A percentile compares a stretch with the other conserved stretches of the same genome.
These are phyloP conservation scores for Calyptommatus sinebrachiatus DNA, from an alignment of 2,113 vertebrate species.

Conservation along the genomic window DNA sequence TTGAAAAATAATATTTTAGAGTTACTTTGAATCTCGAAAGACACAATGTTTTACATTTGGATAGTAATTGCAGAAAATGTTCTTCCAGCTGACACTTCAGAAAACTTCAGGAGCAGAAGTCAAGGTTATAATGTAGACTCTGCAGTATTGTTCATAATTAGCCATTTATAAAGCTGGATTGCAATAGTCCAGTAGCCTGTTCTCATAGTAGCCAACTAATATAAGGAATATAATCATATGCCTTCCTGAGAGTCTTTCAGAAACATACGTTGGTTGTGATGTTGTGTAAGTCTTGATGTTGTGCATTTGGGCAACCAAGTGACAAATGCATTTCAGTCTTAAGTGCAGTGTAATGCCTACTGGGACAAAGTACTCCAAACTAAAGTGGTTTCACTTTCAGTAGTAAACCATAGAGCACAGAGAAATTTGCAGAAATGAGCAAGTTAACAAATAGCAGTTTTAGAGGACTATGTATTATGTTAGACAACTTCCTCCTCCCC, in stretches of 20 bases:
- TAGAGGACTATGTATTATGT: no score
- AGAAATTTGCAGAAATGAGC: not conserved
- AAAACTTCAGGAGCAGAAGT: conserved; percentile 1
- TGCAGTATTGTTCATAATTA: not conserved
- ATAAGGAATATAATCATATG: no score
- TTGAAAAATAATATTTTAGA: not conserved
- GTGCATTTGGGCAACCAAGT: no score
- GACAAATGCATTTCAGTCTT: no score
- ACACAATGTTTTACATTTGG: not conserved
- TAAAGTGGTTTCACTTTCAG: no score
- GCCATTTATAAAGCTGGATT: not conserved
- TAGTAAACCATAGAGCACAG: not conserved
- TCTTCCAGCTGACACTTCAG: not conserved
- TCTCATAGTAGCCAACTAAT: not conserved
- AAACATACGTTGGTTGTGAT: no score
- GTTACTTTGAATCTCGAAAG: conserved; percentile 12
- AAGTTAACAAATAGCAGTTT: no score
- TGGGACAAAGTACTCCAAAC: no score
- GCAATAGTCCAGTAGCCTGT: not conserved
- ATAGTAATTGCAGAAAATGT: not conserved
- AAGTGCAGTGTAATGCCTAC: no score
- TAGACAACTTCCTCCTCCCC: not conserved
- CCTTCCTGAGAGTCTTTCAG: no score
- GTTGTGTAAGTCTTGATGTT: no score
- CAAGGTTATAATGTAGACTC: not conserved